Conservation (phyloP, 2,113 vertebrate genomes). For the Nerophis ophidion region DNA sequence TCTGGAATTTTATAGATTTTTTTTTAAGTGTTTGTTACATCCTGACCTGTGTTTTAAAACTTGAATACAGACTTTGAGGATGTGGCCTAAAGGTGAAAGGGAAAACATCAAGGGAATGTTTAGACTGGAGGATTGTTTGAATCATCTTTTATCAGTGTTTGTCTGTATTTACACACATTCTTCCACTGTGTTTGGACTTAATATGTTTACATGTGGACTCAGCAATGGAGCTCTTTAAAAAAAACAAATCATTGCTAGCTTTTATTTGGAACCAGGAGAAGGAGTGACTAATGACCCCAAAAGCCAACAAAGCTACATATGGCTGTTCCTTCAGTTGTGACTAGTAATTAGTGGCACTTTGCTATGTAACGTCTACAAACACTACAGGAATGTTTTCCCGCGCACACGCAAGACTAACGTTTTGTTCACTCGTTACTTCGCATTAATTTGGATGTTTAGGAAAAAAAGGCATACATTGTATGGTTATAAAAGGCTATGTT, state of each 20-base stretch:
- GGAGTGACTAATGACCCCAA: conserved; percentile 12
- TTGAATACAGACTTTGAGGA: no score
- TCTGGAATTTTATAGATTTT: neutral
- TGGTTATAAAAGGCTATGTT: conserved; percentile 44
- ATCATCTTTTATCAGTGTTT: neutral
- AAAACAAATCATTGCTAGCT: conserved; percentile 7
- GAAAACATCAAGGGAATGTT: conserved; percentile 44
- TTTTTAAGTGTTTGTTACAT: neutral
- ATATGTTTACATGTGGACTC: conserved; percentile 54
- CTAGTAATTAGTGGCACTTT: conserved; percentile 42
- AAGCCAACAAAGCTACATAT: conserved; percentile 36
- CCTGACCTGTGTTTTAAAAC: neutral
- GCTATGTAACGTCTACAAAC: conserved; percentile 48
- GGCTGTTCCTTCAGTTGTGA: conserved; percentile 21
- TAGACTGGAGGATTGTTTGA: conserved; percentile 10
- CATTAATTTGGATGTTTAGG: conserved; percentile 16
- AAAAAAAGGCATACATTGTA: conserved; percentile 19
- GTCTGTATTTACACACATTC: conserved; percentile 4
- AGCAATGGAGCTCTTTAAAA: conserved; percentile 12
- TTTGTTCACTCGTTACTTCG: conserved; percentile 14
- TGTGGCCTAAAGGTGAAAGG: conserved; percentile 27
- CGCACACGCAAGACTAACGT: conserved; percentile 6
- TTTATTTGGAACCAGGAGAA: conserved; percentile 39
- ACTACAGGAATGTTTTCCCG: conserved; percentile 52
- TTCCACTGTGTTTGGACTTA: conserved; percentile 19